Percentiles rank a stretch among this genome's conserved stretches.
Conservation (phyloP, 1,140 invertebrate genomes). For the Eurytemora carolleeae region DNA sequence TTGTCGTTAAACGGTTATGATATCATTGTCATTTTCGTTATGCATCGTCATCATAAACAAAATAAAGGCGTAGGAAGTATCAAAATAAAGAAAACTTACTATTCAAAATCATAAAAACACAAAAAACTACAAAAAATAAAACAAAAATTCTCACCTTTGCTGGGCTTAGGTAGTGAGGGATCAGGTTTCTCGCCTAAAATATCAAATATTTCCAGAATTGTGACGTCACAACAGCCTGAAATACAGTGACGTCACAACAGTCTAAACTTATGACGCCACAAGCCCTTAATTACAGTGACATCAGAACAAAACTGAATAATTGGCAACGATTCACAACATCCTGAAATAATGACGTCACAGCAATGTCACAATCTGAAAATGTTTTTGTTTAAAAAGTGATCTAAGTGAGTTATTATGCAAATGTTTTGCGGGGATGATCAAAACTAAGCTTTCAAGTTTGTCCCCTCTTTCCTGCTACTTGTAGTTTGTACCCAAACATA, state of each 20-base stretch:
- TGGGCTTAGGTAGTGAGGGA: background rate
- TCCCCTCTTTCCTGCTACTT: background rate
- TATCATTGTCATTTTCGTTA: no score
- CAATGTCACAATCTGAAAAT: background rate
- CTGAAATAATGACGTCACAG: background rate
- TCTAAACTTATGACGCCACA: background rate
- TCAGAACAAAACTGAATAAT: background rate
- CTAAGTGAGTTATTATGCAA: no score
- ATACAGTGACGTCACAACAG: no score
- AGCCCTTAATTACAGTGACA: background rate
- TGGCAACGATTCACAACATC: background rate
- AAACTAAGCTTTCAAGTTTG: background rate
- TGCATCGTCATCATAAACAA: no score
- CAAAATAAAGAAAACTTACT: background rate
- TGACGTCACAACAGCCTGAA: no score
- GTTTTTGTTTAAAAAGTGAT: background rate
- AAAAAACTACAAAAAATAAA: background rate
- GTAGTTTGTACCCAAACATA: no score
- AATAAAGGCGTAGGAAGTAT: no score
- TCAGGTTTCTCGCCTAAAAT: background rate
- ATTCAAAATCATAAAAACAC: no score
- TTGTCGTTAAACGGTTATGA: background rate
- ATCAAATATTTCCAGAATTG: background rate
- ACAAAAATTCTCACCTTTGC: background rate
- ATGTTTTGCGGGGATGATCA: no score